Base-by-base conservation (phyloP, 2,113 vertebrate species). In the Alethe diademata region DNA sequence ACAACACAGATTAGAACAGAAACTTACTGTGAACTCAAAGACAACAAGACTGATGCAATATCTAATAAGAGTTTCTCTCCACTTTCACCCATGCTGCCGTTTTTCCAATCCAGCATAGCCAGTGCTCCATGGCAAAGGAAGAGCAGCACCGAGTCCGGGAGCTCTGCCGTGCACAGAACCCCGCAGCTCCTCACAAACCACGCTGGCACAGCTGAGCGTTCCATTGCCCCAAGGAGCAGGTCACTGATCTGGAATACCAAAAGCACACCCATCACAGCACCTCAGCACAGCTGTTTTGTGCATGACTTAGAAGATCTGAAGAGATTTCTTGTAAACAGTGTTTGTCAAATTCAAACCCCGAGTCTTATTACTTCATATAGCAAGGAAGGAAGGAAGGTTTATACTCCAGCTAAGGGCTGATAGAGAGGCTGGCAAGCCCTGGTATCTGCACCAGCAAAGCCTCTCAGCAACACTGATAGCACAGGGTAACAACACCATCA, bases 121-220 rank as follows among this genome's bases (percentile, higher is more conserved):
- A 99, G 97, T 7, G 98, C 98, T 26, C 99, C 99, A 22, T 99
- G 99, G 93, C 99, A 99, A 58, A 99, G 97, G 88, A 98, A 99
- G 48, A 99, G 96, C 51, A 98, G 97, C 36, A 98, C 97, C 0
- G 98, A 96, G 6, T 81, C 94, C 0, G 98, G 97, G 35, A 98
- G 90, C 1, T 86, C 45, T 2, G 88, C 79, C 0, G 14, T 26
- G 26, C 98, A 99, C 40, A 99, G 97, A 40, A 67, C 62, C 38
- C 92, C 91, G 71, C 99, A 99, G 93, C 31, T 98, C 54, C 69
- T 95, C 91, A 88, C 19, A 29, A 99, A 95, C 99, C 99, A 99
- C 14, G 5, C 69, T 5, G 99, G 99, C 47, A 98, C 45, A 0
- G 24, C 53, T 12, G 86, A 28, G 3, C 31, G 71, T 35, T 97